A percentile compares a stretch with the other conserved stretches of the same genome.
These are phyloP conservation scores for Diplazon laetatorius DNA, from an alignment of 2,888 invertebrate genomes.

Conservation along the genomic window DNA sequence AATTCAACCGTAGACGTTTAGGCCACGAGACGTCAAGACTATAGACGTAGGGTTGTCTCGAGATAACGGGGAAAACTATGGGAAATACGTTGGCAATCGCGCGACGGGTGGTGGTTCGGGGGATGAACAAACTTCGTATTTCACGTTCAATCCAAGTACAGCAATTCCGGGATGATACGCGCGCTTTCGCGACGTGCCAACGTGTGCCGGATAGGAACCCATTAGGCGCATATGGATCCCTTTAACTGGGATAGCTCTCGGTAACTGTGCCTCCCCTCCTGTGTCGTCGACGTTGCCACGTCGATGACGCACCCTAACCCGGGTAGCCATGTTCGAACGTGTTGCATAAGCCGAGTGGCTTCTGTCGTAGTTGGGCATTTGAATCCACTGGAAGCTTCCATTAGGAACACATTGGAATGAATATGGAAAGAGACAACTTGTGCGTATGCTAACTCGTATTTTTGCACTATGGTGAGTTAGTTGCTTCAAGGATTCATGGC, in stretches of 20 bases:
- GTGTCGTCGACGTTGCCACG: constrained; percentile 48
- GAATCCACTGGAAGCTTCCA: too few relatives aligned
- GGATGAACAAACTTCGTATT: constrained; percentile 74
- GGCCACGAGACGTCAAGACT: too few relatives aligned
- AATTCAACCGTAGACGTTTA: too few relatives aligned
- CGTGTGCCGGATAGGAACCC: constrained; percentile 25
- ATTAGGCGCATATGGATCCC: neutral
- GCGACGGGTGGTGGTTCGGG: constrained; percentile 68
- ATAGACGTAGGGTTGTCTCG: too few relatives aligned
- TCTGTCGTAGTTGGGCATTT: constrained; percentile 78
- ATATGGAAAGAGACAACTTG: constrained; percentile 39
- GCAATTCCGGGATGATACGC: constrained; percentile 76
- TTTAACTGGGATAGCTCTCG: neutral
- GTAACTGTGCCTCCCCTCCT: constrained; percentile 48
- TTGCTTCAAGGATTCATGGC: constrained; percentile 38
- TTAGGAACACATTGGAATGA: constrained; percentile 46
- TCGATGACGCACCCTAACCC: constrained; percentile 34
- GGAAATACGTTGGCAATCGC: constrained; percentile 44
- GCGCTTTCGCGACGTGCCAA: constrained; percentile 63
- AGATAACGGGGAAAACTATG: neutral
- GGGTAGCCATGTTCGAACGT: constrained; percentile 42
- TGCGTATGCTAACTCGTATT: neutral
- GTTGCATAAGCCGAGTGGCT: constrained; percentile 78
- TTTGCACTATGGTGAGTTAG: constrained; percentile 8
- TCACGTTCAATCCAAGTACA: constrained; percentile 77